Percentiles rank a stretch among this genome's conserved stretches.
phyloP scores from a whole-genome alignment of 2,113 vertebrate genomes.

The Hipposideros armiger region DNA sequence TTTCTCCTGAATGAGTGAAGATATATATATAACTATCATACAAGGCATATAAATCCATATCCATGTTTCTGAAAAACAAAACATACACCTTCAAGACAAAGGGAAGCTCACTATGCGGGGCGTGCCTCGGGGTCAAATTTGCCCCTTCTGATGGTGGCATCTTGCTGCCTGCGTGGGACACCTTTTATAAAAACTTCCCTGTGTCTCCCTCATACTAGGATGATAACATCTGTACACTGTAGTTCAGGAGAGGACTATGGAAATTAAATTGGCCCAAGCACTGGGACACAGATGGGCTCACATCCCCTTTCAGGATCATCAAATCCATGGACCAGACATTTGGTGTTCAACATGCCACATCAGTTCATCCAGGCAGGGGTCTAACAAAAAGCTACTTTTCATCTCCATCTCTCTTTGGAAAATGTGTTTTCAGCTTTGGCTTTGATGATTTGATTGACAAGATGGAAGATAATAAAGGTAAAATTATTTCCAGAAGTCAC shows the following conservation, averaged over 20 bases:
- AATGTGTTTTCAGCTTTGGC: conserved; percentile 27
- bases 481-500: conserved; percentile 78
- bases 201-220: conserved; percentile 14
- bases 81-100: not conserved
- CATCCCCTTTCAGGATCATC: not conserved
- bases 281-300: conserved; percentile 10
- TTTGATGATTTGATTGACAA: conserved; percentile 76
- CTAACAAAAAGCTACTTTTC: conserved; percentile 49
- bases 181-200: not conserved
- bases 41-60: conserved; percentile 57
- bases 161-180: not conserved
- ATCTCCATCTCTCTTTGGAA: not conserved
- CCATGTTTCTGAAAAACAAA: not conserved
- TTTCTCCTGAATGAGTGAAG: conserved; percentile 59
- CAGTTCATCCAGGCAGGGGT: not conserved
- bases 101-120: conserved; percentile 43
- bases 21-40: not conserved
- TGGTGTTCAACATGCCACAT: conserved; percentile 35
- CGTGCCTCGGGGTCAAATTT: not conserved
- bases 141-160: not conserved
- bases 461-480: conserved; percentile 66
- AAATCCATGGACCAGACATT: conserved; percentile 14
- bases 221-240: not conserved
- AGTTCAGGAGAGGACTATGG: not conserved
- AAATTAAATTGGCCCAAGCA: not conserved